Base-by-base conservation (phyloP, 2,888 invertebrate species). In the Linnaemya tessellans region DNA sequence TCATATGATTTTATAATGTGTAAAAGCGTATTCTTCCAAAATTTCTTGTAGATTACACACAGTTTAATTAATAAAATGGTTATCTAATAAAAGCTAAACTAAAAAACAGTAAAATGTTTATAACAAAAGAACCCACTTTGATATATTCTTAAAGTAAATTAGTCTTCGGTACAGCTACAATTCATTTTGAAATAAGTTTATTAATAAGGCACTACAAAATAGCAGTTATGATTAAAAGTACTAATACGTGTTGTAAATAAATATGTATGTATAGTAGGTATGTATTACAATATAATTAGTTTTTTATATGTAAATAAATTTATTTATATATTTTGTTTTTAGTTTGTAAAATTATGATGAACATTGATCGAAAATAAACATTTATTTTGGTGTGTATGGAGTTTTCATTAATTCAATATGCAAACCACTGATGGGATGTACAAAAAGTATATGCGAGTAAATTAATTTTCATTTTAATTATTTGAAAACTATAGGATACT, bases 81-180 rank as follows among this genome's bases (percentile, higher is more conserved):
- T 82, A 82, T 80, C 71, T 22, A 71, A 80, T 75, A 80, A 75
- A 79, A 85, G 82, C 82, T 85, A 82, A 81, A 68, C 78, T 56
- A 74, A 70, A 73, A 38, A 80, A 41, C 51, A 46, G 56, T 51
- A 56, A 41, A 9, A 62, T 64, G 20, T 68, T 74, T 79, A 41
- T 70, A 79, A 81, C 70, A 74, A 60, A 71, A 84, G 60, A 56
- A 75, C 82, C 85, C 85, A 68, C 62, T 67, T 65, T 58, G 13
- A 38, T 71, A 77, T 74, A 25, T 41, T 25, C 49, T 73, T 67
- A 51, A 46, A 64, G 41, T 85, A 75, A 64, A 75, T 79, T 82
- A 82, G 85, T 75, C 60, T 80, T 65, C 62, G 65, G 22, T 75
- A 79, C 70, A 80, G 43, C 84, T 79, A 81, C 79, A 64, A 13